phyloP scores from a whole-genome alignment of 2,888 invertebrate species.

The Dioctria rufipes region DNA sequence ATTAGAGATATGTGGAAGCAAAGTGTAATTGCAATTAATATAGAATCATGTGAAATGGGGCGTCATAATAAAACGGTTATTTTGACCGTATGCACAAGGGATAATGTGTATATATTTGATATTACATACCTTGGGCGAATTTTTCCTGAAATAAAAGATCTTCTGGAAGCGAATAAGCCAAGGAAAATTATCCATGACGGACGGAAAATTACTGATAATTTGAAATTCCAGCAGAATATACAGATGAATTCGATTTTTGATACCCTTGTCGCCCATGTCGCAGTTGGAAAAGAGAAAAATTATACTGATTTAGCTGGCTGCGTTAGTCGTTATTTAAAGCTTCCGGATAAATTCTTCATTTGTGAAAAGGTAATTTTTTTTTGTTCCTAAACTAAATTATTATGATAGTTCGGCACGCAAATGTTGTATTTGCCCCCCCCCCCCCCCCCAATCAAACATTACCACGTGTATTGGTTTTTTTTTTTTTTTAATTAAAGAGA shows the following conservation, averaged over 20 bases:
- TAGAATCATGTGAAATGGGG: constrained; percentile 62
- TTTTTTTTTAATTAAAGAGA: no score
- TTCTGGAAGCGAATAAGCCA: constrained; percentile 62
- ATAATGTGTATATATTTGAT: constrained; percentile 64
- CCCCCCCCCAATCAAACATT: no score
- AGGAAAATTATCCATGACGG: constrained; percentile 63
- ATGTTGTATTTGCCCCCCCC: no score
- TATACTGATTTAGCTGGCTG: constrained; percentile 60
- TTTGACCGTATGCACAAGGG: constrained; percentile 61
- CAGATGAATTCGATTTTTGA: constrained; percentile 63
- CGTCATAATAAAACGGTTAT: constrained; percentile 62
- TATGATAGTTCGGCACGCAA: no score
- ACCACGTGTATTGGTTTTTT: no score
- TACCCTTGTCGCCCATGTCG: constrained; percentile 63
- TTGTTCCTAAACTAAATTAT: no score
- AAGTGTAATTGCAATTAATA: constrained; percentile 60
- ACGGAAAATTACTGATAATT: constrained; percentile 62
- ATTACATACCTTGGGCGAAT: constrained; percentile 62
- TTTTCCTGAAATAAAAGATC: constrained; percentile 62
- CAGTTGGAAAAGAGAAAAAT: constrained; percentile 59
- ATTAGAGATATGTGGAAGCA: constrained; percentile 62
- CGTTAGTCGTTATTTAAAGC: constrained; percentile 60
- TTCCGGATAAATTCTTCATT: constrained; percentile 61
- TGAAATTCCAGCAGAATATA: constrained; percentile 62
- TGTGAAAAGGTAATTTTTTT: constrained; percentile 46